Conservation (phyloP, 2,113 vertebrate genomes). For the Perca fluviatilis region DNA sequence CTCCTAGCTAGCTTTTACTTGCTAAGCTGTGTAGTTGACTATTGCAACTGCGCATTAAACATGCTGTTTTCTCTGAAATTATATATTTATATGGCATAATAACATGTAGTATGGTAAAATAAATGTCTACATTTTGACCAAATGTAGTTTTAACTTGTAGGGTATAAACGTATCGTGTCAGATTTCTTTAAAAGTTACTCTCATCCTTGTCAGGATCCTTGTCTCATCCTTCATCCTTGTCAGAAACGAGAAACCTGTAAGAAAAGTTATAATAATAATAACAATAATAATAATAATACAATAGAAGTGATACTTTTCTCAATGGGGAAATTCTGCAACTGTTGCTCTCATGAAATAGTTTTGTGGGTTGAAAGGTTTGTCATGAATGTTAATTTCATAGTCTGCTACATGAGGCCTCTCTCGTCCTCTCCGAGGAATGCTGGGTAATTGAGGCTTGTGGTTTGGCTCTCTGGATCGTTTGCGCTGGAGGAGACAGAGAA, state of each 20-base stretch:
- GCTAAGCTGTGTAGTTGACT: neutral
- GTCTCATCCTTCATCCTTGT: neutral
- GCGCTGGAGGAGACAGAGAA: constrained; percentile 18
- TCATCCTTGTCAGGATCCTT: neutral
- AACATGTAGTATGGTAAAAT: neutral
- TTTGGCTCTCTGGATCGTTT: constrained; percentile 46
- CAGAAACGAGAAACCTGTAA: neutral
- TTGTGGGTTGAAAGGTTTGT: constrained; percentile 56
- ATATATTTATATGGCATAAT: neutral
- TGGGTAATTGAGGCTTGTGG: constrained; percentile 72
- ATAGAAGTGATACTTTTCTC: constrained; percentile 11
- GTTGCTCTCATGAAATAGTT: constrained; percentile 43
- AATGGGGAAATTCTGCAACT: constrained; percentile 32
- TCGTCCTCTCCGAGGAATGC: constrained; percentile 60
- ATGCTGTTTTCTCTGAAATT: neutral
- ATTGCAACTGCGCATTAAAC: neutral
- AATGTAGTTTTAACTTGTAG: neutral
- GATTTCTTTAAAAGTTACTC: neutral
- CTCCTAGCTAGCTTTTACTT: neutral
- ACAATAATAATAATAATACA: too few relatives aligned
- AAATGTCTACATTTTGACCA: neutral
- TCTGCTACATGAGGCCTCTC: constrained; percentile 51
- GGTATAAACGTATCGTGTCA: neutral
- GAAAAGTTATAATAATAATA: neutral
- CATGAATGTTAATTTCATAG: constrained; percentile 63